Conservation (phyloP, 2,797 vertebrate genomes). For the Sarcophilus harrisii region DNA sequence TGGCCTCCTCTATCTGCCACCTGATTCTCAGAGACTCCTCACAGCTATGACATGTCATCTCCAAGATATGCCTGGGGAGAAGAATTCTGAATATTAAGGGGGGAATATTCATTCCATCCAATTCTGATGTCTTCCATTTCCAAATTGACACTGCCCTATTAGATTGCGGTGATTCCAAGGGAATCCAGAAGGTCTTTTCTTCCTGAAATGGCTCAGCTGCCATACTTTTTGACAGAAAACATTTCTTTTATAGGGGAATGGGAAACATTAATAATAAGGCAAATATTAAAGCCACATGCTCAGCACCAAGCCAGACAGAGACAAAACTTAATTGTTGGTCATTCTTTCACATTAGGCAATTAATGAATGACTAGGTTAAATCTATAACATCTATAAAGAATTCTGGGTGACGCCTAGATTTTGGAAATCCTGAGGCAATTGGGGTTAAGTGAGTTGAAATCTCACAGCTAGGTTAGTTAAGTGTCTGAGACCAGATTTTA, state of each 20-base stretch:
- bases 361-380: conserved; percentile 66
- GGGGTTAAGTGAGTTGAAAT: no score
- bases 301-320: conserved; percentile 58
- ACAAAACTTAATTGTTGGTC: conserved; percentile 50
- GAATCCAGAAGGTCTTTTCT: conserved; percentile 33
- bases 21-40: not conserved
- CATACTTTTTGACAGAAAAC: conserved; percentile 24
- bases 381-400: conserved; percentile 66
- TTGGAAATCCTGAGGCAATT: not conserved
- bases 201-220: not conserved
- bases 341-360: conserved; percentile 64
- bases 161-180: conserved; percentile 16
- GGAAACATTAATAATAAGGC: conserved; percentile 59
- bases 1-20: not conserved
- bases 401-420: conserved; percentile 63
- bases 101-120: conserved; percentile 39
- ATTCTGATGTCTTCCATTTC: conserved; percentile 49
- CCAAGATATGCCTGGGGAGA: conserved; percentile 36
- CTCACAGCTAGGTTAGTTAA: no score
- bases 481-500: no score
- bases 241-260: conserved; percentile 51
- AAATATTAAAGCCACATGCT: conserved; percentile 61
- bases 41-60: not conserved
- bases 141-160: conserved; percentile 18
- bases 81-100: conserved; percentile 56